These are phyloP conservation scores for Heterodera schachtii DNA, from an alignment of 1,140 invertebrate genomes.

Conservation along the genomic window DNA sequence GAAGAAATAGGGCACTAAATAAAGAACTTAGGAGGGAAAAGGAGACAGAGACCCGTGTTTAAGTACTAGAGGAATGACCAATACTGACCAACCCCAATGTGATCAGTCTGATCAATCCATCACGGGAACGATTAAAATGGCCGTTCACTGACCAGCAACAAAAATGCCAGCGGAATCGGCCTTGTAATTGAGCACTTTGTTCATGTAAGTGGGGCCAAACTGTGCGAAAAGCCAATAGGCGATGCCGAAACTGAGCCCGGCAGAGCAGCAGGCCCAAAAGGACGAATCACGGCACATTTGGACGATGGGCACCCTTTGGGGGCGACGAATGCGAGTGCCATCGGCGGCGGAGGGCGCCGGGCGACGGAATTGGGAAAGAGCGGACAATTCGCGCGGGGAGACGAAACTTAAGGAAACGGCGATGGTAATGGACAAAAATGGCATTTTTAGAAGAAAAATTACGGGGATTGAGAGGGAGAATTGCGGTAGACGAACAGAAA, in stretches of 20 bases:
- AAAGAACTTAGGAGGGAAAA: too few relatives aligned
- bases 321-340: not conserved
- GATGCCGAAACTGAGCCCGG: slow-evolving; percentile 28
- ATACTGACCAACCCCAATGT: too few relatives aligned
- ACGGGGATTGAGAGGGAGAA: slow-evolving; percentile 29
- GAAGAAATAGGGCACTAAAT: slow-evolving; percentile 15
- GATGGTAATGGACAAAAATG: too few relatives aligned
- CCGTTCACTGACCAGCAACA: not conserved
- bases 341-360: not conserved
- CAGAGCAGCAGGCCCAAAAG: slow-evolving; percentile 25
- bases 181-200: slow-evolving; percentile 37
- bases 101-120: too few relatives aligned
- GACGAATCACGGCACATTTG: slow-evolving; percentile 38
- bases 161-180: slow-evolving; percentile 16
- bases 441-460: not conserved
- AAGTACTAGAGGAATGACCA: too few relatives aligned
- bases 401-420: too few relatives aligned
- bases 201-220: slow-evolving; percentile 45
- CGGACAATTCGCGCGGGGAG: too few relatives aligned
- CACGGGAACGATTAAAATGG: too few relatives aligned
- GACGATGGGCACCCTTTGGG: slow-evolving; percentile 10
- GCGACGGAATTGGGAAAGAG: not conserved
- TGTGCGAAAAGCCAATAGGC: slow-evolving; percentile 43
- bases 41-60: too few relatives aligned
- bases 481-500: slow-evolving; percentile 45